Evolutionary conservation across 1,140 invertebrate species (phyloP).

Genomic region (Drosophila subobscura): DNA sequence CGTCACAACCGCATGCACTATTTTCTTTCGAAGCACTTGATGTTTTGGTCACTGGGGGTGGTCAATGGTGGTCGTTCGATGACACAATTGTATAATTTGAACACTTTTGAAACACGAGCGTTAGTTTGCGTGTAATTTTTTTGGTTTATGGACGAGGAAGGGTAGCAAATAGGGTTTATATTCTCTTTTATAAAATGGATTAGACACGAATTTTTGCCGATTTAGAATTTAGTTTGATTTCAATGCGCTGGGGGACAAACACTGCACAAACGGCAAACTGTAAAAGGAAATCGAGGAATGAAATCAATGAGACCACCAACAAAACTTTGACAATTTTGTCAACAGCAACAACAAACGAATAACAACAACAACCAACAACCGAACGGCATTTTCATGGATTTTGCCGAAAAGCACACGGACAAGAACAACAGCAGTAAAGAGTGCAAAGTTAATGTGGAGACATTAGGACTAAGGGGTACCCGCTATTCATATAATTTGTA

Average conservation of each 20-base stretch:
- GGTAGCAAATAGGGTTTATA: neutral
- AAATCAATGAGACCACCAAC: neutral
- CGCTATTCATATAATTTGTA: neutral
- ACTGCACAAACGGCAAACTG: conserved; percentile 29
- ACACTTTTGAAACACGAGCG: conserved; percentile 53
- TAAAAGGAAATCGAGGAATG: neutral
- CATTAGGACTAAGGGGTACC: no score
- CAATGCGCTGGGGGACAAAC: conserved; percentile 28
- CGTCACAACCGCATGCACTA: no score
- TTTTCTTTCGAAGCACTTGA: conserved; percentile 2
- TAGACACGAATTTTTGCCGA: conserved; percentile 32
- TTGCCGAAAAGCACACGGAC: neutral
- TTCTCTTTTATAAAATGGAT: conserved; percentile 9
- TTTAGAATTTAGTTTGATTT: conserved; percentile 56
- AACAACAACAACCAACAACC: no score
- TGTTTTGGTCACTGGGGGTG: no score
- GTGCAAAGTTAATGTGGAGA: neutral
- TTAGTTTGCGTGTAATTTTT: conserved; percentile 19
- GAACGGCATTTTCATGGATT: neutral
- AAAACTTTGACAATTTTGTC: no score
- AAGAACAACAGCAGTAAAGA: conserved; percentile 22
- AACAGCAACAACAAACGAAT: no score
- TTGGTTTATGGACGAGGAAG: conserved; percentile 32
- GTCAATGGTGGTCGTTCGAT: no score
- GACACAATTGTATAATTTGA: conserved; percentile 35